Evolutionary conservation across 2,888 invertebrate genomes (phyloP).

Genomic region (Taphrorychus bicolor): DNA sequence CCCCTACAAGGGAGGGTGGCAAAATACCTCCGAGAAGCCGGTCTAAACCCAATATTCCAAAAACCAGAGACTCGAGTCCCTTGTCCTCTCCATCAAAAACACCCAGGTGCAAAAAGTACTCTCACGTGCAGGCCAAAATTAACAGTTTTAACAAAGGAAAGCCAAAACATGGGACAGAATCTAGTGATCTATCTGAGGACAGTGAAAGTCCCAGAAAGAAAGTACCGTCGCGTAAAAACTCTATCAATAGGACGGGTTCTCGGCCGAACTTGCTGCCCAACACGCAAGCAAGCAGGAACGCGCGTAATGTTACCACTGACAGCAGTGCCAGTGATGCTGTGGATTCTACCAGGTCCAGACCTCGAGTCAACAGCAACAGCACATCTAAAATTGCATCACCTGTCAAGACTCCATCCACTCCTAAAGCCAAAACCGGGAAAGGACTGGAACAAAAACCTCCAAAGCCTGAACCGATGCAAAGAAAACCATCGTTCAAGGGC

Average conservation of each 20-base stretch:
- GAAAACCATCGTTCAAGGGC: background rate
- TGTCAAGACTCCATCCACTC: background rate
- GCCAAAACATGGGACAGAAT: constrained; percentile 53
- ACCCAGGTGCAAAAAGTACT: constrained; percentile 49
- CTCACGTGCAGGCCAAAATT: constrained; percentile 58
- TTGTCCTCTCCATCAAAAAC: constrained; percentile 52
- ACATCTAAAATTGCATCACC: background rate
- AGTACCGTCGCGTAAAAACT: constrained; percentile 46
- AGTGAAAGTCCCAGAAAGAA: constrained; percentile 43
- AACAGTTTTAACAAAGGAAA: constrained; percentile 56
- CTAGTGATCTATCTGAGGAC: constrained; percentile 48
- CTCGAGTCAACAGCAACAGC: background rate
- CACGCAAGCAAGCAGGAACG: constrained; percentile 35
- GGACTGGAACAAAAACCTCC: background rate
- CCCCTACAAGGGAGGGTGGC: constrained; percentile 47
- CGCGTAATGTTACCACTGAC: constrained; percentile 43
- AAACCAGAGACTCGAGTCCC: constrained; percentile 53
- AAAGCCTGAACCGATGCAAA: background rate
- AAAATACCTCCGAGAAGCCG: constrained; percentile 46
- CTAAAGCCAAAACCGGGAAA: background rate
- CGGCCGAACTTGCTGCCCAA: constrained; percentile 44
- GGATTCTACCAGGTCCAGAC: constrained; percentile 8
- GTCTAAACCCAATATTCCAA: constrained; percentile 41
- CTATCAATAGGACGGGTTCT: constrained; percentile 47
- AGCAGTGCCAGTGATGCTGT: constrained; percentile 43